Percentiles rank a stretch among this genome's conserved stretches.
Evolutionary conservation across 1,140 invertebrate genomes (phyloP).

Genomic region (Anoplophora glabripennis): DNA sequence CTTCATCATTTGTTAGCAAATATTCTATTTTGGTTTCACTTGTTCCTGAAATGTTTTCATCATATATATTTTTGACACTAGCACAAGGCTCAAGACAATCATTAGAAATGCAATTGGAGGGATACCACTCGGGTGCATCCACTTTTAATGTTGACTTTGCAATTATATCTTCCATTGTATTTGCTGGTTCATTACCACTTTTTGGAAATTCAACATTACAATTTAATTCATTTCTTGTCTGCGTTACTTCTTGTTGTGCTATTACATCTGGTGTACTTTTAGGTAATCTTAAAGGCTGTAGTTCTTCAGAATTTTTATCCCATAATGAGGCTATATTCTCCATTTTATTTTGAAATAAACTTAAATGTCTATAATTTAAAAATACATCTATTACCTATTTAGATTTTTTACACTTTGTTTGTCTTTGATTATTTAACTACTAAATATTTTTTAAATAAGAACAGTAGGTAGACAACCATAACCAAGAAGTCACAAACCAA

Average conservation of each 20-base stretch:
- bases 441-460: no score
- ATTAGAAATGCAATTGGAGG: background rate
- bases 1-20: slow-evolving; percentile 1
- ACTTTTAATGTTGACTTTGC: slow-evolving; percentile 23
- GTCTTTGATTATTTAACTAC: no score
- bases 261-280: background rate
- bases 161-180: slow-evolving; percentile 5
- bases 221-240: background rate
- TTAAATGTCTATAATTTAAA: no score
- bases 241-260: background rate
- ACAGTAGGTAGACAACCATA: no score
- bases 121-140: slow-evolving; percentile 31
- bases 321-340: background rate
- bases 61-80: slow-evolving; percentile 6
- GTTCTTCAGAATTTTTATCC: background rate
- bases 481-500: no score
- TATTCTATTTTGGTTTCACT: background rate
- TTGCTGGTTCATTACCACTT: background rate
- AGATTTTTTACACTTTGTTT: no score
- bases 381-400: no score
- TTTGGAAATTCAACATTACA: background rate
- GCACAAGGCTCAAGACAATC: background rate
- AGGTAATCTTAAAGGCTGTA: background rate
- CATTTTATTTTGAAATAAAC: background rate
- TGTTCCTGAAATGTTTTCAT: background rate